Conservation (phyloP, 2,888 invertebrate species). For the Sinhomidia bicolor region DNA sequence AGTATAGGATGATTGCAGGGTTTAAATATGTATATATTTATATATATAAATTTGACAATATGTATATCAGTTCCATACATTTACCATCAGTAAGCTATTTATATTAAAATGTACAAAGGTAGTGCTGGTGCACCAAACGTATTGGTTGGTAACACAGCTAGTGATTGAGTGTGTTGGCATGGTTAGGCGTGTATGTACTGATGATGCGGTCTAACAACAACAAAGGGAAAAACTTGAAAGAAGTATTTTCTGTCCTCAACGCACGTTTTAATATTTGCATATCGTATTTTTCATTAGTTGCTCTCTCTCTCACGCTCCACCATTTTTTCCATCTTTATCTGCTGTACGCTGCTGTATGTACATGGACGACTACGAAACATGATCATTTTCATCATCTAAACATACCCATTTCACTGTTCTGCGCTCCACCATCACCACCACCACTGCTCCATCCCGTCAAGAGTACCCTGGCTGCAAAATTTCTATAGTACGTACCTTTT, state of each 20-base stretch:
- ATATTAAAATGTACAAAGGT: too few relatives aligned
- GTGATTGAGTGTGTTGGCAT: background rate
- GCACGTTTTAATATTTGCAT: conserved; percentile 43
- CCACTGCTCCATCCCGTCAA: background rate
- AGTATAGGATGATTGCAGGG: too few relatives aligned
- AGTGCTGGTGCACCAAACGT: too few relatives aligned
- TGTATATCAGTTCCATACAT: background rate
- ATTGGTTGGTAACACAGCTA: background rate
- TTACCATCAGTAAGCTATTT: background rate
- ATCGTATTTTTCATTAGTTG: conserved; percentile 37
- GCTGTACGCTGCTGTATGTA: background rate
- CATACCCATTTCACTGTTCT: background rate
- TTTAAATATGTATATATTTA: too few relatives aligned
- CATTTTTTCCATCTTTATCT: too few relatives aligned
- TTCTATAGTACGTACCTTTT: too few relatives aligned
- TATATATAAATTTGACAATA: too few relatives aligned
- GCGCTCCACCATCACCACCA: background rate
- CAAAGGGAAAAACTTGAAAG: conserved; percentile 39
- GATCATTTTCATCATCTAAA: conserved; percentile 10
- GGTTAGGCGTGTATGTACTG: background rate
- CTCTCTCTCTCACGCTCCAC: background rate
- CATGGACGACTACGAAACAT: background rate
- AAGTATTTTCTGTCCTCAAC: conserved; percentile 1
- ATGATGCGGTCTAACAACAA: conserved; percentile 33
- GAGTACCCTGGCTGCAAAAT: background rate